Evolutionary conservation across 2,797 vertebrate genomes (phyloP).

Genomic region (Esox masquinongy): DNA sequence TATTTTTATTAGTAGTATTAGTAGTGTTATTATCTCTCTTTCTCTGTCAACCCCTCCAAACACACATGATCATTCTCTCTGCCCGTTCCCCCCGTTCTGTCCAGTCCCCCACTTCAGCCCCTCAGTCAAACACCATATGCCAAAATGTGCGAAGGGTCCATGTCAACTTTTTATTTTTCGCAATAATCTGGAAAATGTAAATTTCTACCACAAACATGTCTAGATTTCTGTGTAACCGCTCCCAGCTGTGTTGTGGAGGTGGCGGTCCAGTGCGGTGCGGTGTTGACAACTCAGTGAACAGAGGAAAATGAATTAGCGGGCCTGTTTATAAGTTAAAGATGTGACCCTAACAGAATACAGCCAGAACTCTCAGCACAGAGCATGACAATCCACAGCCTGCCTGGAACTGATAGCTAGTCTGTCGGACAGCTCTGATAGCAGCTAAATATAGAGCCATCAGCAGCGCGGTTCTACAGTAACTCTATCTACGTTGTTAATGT

Average conservation of each 20-base stretch:
- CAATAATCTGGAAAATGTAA: constrained; percentile 55
- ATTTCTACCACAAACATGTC: constrained; percentile 50
- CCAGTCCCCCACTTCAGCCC: neutral
- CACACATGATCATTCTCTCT: constrained; percentile 5
- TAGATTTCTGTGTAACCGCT: constrained; percentile 44
- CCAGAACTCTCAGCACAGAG: constrained; percentile 28
- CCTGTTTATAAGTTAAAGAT: constrained; percentile 55
- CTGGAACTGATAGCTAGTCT: constrained; percentile 24
- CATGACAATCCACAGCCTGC: constrained; percentile 19
- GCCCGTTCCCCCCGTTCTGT: neutral
- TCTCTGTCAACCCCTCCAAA: neutral
- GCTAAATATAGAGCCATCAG: constrained; percentile 28
- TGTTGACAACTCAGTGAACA: constrained; percentile 43
- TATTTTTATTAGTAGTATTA: neutral
- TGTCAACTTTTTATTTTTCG: constrained; percentile 25
- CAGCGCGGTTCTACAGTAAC: neutral
- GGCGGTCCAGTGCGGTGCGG: constrained; percentile 18
- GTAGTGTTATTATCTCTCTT: too few relatives aligned
- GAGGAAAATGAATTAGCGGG: constrained; percentile 39
- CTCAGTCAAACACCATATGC: neutral
- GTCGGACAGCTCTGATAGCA: constrained; percentile 18
- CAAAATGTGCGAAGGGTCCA: neutral
- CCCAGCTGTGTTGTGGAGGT: constrained; percentile 48
- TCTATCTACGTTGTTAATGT: neutral
- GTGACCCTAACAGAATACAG: constrained; percentile 41